Base-by-base conservation (phyloP, 1,140 invertebrate genomes). In the Drosophila malerkotliana region DNA sequence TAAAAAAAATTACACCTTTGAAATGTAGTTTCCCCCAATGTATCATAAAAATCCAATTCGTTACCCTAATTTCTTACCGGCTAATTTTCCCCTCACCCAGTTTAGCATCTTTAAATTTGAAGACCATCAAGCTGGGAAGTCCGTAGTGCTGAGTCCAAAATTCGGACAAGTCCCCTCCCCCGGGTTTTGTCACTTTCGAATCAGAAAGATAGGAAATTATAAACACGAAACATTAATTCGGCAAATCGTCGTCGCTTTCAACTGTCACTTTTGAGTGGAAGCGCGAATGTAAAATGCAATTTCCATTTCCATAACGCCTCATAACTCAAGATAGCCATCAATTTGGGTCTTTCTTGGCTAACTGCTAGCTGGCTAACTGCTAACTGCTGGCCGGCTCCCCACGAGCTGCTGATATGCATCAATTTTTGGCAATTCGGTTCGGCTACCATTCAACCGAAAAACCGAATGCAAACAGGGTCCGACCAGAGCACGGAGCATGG, bases 391-490 rank as follows among this genome's bases (percentile, higher is more conserved):
- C 15, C 28, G 49, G 34, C 63, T 52, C 26, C 51, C 52, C 67
- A 45, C 59, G 48, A 60, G 24, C 24, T 30, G 55, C 73, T 68
- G 56, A 74, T 79, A 75, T 67, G 44, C 55, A 79, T 78, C 58
- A 59, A 81, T 66, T 81, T 79, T 87, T 87, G 72, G 80, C 72
- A 32, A 84, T 79, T 72, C 47, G 37, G 49, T 63, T 71, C 77
- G 45, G 58, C 71, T 54, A 71, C 77, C 63, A 66, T 32, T 10
- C 32, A 32, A 32, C 62, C 75, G 59, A 39, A 66, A 73, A 32
- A 10, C 32, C 62, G 72, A 77, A 81, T 81, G 78, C 82, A 82
- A 85, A 87, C 77, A 81, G 69, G 81, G 82, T 73, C 64, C 67
- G 47, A 3, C 39, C 12, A 51, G 24, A 48, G 24, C 26, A 28